Percentiles rank a stretch among this genome's conserved stretches.
Evolutionary conservation across 2,113 vertebrate species (phyloP).

Genomic region (Trichechus manatus): DNA sequence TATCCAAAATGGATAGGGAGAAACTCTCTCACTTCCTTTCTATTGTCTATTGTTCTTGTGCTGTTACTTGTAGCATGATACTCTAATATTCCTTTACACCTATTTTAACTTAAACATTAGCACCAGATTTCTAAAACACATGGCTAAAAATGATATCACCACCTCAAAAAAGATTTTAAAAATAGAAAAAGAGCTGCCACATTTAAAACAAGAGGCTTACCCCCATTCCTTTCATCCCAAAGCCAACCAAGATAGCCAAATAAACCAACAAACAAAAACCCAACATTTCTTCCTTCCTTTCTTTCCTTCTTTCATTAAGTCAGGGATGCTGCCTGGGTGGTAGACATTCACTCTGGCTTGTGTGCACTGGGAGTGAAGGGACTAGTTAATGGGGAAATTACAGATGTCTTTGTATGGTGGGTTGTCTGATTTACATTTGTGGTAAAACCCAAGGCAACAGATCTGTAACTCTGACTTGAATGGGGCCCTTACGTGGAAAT

Average conservation of each 20-base stretch:
- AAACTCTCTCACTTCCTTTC: constrained; percentile 68
- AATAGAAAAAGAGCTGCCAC: constrained; percentile 42
- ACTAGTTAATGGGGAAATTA: constrained; percentile 76
- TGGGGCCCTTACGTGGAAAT: constrained; percentile 70
- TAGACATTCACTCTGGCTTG: constrained; percentile 58
- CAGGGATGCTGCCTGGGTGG: constrained; percentile 66
- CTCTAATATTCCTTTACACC: constrained; percentile 48
- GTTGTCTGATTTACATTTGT: constrained; percentile 76
- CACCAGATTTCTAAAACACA: constrained; percentile 60
- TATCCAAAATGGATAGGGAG: constrained; percentile 43
- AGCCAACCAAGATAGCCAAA: not conserved
- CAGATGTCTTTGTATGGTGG: constrained; percentile 64
- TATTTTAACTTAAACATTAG: constrained; percentile 65
- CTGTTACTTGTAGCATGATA: constrained; percentile 46
- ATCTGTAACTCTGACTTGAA: constrained; percentile 78
- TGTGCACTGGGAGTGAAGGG: not conserved
- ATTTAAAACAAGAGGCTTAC: constrained; percentile 29
- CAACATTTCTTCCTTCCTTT: not conserved
- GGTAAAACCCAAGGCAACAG: constrained; percentile 72
- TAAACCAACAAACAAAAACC: not conserved
- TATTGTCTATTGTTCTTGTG: constrained; percentile 62
- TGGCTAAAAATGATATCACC: constrained; percentile 60
- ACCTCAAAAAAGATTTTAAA: constrained; percentile 36
- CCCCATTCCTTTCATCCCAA: constrained; percentile 15
- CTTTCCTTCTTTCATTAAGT: not conserved